Base-by-base conservation (phyloP, 2,113 vertebrate species). In the Petaurus breviceps region DNA sequence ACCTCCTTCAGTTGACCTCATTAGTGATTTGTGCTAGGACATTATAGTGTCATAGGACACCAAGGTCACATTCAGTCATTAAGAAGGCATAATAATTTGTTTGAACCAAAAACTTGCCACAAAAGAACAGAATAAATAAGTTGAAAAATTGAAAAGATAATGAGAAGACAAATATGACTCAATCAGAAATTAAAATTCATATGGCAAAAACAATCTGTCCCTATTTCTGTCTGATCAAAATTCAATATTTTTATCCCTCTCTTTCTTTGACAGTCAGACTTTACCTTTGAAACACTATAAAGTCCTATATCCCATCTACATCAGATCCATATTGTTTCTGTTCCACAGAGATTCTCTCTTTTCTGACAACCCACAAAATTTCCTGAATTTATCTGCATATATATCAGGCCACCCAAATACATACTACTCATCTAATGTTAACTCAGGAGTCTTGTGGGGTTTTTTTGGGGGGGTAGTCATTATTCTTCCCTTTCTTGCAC, bases 91-190 rank as follows among this genome's bases (percentile, higher is more conserved):
- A 84, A n/a, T 22, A 77, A 84, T 14, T 0, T 12, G 3, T 14
- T 3, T 23, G 43, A 43, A 3, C 11, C 68, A 11, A 49, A 90
- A 49, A 22, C 23, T 53, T 22, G n/a, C 10, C 0, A 43, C 24
- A 0, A 0, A 46, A 8, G 0, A 1, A 46, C 43, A 25, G 1
- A 14, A 47, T 24, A 2, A 0, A 2, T 1, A 31, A 0, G 0
- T 11, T 24, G 37, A 19, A 23, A 16, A 7, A 25, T 0, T 3
- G 16, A 43, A 92, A 55, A 51, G 43, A 51, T 51, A 49, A 5
- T 52, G 0, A 4, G 7, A 0, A 0, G 12, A 37, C 0, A 37
- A 1, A 1, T 49, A 0, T 1, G 23, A 24, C 22, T 11, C 2
- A 19, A 16, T 43, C 37, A 84, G 5, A 16, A 22, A 84, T 84